A percentile compares a stretch with the other conserved stretches of the same genome.
Conservation (phyloP, 2,888 invertebrate genomes). For the Gasteruption jaculator region DNA sequence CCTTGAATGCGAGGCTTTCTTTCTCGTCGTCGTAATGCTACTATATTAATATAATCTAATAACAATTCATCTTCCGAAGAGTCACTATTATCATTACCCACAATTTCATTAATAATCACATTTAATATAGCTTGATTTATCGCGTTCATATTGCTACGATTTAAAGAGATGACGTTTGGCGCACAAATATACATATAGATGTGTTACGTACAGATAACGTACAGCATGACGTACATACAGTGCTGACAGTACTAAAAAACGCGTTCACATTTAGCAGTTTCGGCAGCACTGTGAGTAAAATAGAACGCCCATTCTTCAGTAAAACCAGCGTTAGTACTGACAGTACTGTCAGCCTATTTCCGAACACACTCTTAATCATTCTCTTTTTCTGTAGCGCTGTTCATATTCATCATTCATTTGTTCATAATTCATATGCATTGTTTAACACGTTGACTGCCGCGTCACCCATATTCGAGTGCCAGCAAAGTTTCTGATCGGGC, state of each 20-base stretch:
- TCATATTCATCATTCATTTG: no score
- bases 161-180: slow-evolving; percentile 3
- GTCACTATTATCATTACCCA: background rate
- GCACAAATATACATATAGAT: background rate
- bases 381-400: no score
- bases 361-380: no score
- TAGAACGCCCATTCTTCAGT: background rate
- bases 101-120: slow-evolving; percentile 2
- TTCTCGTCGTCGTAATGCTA: slow-evolving; percentile 1
- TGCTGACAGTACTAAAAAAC: slow-evolving; percentile 6
- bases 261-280: slow-evolving; percentile 7
- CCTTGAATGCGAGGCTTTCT: slow-evolving; percentile 3
- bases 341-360: no score
- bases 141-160: slow-evolving; percentile 8
- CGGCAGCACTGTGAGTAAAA: slow-evolving; percentile 8
- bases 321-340: no score
- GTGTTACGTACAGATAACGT: no score
- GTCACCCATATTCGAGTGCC: no score
- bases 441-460: no score
- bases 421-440: no score
- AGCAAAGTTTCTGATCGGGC: no score
- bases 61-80: background rate
- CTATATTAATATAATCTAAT: background rate
- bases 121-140: slow-evolving; percentile 6
- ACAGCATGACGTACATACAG: no score